Percentiles rank a stretch among this genome's conserved stretches.
Evolutionary conservation across 1,140 invertebrate species (phyloP).

Genomic region (Pseudomyrmex flavicornis): DNA sequence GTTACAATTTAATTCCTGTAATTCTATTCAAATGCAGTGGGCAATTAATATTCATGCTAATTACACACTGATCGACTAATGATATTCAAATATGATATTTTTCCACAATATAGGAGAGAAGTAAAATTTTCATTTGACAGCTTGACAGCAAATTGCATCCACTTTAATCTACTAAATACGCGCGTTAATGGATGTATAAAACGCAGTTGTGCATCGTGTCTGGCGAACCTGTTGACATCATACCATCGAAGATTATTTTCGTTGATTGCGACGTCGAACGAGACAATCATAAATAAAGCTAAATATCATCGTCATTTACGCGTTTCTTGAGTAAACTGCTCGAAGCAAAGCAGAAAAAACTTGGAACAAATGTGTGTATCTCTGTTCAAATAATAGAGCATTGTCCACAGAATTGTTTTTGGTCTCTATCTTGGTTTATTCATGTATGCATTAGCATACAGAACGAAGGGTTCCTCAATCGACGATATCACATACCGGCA

Average conservation of each 20-base stretch:
- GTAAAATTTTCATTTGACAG: slow-evolving; percentile 6
- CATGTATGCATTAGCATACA: slow-evolving; percentile 34
- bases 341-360: neutral
- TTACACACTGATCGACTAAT: neutral
- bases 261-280: slow-evolving; percentile 24
- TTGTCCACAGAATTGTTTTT: neutral
- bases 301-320: neutral
- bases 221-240: slow-evolving; percentile 36
- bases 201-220: slow-evolving; percentile 12
- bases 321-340: neutral
- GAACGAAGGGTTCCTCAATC: slow-evolving; percentile 33
- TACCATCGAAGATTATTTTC: slow-evolving; percentile 21
- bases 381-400: slow-evolving; percentile 17
- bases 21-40: neutral
- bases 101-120: slow-evolving; percentile 4
- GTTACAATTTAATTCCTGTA: neutral
- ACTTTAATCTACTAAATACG: neutral
- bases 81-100: slow-evolving; percentile 1
- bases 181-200: slow-evolving; percentile 2
- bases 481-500: slow-evolving; percentile 17
- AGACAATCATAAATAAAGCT: slow-evolving; percentile 16
- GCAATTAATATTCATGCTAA: neutral
- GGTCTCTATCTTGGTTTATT: slow-evolving; percentile 28
- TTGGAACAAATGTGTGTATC: neutral
- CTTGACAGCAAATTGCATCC: neutral